A percentile compares a stretch with the other conserved stretches of the same genome.
These are phyloP conservation scores for Entomobrya proxima DNA, from an alignment of 2,888 invertebrate genomes.

Conservation along the genomic window DNA sequence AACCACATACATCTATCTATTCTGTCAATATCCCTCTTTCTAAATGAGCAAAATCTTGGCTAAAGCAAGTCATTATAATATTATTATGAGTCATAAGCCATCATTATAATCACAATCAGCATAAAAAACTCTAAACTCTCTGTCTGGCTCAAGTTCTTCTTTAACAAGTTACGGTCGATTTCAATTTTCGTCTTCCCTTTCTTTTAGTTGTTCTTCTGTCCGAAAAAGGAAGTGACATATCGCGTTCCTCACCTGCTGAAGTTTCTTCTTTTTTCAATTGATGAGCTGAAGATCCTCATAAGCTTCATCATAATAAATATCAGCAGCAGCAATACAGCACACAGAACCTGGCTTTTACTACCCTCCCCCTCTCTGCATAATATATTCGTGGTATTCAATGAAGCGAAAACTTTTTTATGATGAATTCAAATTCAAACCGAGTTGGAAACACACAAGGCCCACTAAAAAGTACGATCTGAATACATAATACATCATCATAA, in stretches of 20 bases:
- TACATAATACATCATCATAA: neutral
- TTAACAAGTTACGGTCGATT: neutral
- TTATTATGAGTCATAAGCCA: too few species aligned
- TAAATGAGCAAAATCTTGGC: too few species aligned
- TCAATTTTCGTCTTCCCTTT: neutral
- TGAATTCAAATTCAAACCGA: neutral
- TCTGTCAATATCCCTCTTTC: too few species aligned
- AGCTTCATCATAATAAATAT: neutral
- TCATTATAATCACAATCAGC: too few species aligned
- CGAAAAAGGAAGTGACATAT: slow-evolving; percentile 61
- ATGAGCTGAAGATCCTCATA: neutral
- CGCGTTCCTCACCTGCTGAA: slow-evolving; percentile 36
- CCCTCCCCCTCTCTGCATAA: too few species aligned
- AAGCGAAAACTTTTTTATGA: neutral
- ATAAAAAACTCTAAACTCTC: too few species aligned
- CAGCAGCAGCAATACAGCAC: neutral
- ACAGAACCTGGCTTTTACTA: too few species aligned
- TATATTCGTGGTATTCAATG: neutral
- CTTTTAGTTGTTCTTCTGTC: neutral
- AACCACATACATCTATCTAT: too few species aligned
- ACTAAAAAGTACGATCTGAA: too few species aligned
- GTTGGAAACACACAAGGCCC: too few species aligned
- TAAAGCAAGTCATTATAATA: too few species aligned
- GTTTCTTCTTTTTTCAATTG: slow-evolving; percentile 12
- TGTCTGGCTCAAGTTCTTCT: neutral